Evolutionary conservation across 2,113 vertebrate genomes (phyloP).

Genomic region (Oryctolagus cuniculus): DNA sequence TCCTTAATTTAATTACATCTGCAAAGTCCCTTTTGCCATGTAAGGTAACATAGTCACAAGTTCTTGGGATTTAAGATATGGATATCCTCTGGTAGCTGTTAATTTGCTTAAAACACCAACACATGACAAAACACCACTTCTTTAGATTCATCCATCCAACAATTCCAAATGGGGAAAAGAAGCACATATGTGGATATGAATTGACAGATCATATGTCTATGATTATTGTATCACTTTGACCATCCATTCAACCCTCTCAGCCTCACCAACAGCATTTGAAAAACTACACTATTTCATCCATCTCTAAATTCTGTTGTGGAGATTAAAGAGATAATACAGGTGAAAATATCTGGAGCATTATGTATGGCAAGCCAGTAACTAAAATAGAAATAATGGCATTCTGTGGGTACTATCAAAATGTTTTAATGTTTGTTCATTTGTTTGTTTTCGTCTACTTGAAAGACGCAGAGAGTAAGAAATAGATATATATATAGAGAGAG

Average conservation of each 20-base stretch:
- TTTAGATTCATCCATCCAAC: neutral
- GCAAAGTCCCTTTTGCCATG: neutral
- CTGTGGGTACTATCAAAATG: neutral
- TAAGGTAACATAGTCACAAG: neutral
- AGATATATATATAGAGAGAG: too few species aligned
- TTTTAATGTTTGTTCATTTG: neutral
- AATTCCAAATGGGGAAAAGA: neutral
- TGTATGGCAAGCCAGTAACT: neutral
- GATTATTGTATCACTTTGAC: neutral
- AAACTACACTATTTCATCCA: constrained; percentile 29
- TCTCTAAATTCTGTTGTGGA: neutral
- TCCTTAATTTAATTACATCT: neutral
- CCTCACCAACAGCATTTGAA: neutral
- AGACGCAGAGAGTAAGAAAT: too few species aligned
- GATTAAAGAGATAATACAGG: neutral
- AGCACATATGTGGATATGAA: neutral
- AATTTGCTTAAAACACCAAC: neutral
- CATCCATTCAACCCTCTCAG: neutral
- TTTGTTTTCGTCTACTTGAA: too few species aligned
- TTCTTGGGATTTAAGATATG: neutral
- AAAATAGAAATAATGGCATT: constrained; percentile 19
- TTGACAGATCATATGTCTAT: neutral
- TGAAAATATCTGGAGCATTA: constrained; percentile 44
- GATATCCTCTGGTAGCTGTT: neutral
- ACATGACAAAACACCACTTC: neutral